phyloP scores from a whole-genome alignment of 2,888 invertebrate genomes.

The Dysmachus trigonus region DNA sequence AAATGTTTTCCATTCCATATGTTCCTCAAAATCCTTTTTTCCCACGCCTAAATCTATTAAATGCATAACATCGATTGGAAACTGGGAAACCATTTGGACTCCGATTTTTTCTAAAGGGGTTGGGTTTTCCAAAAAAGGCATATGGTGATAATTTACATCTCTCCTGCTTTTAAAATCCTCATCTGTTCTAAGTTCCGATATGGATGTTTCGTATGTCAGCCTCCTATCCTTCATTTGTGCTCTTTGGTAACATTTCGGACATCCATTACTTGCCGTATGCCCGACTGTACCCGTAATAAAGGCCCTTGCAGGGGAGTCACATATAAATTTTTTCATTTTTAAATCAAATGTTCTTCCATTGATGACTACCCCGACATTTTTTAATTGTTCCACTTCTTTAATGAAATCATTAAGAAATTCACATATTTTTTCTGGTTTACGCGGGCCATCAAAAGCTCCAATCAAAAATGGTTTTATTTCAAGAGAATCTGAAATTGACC shows the following conservation, averaged over 20 bases:
- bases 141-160: background rate
- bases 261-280: constrained; percentile 33
- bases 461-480: constrained; percentile 12
- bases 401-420: constrained; percentile 19
- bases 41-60: constrained; percentile 45
- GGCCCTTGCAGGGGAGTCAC: constrained; percentile 23
- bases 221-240: constrained; percentile 9
- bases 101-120: constrained; percentile 29
- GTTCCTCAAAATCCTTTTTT: constrained; percentile 35
- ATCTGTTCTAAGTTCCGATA: constrained; percentile 7
- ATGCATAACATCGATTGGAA: constrained; percentile 46
- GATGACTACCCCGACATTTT: background rate
- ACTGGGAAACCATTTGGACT: constrained; percentile 35
- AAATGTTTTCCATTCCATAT: background rate
- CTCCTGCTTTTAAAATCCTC: background rate
- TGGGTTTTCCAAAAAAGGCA: background rate
- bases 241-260: constrained; percentile 35
- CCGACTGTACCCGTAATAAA: constrained; percentile 34
- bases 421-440: constrained; percentile 3
- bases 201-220: constrained; percentile 7
- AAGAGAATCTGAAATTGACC: background rate
- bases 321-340: constrained; percentile 12
- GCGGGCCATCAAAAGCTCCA: background rate
- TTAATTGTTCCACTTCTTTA: background rate
- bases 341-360: background rate